Conservation (phyloP, 2,113 vertebrate species). For the Solenodon paradoxus region DNA sequence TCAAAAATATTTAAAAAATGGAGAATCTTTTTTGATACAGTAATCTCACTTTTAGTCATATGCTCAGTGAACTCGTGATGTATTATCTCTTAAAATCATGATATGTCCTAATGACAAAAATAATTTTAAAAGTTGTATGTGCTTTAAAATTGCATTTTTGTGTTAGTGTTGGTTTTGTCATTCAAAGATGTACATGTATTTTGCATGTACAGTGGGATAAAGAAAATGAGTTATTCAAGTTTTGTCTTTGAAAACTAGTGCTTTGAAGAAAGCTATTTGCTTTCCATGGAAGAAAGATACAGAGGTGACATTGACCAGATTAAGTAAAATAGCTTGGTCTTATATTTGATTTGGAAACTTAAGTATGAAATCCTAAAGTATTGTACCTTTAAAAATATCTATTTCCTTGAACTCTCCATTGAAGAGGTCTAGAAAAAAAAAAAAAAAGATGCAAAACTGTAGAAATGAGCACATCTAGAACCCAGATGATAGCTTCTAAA, state of each 20-base stretch:
- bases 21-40: too few relatives aligned
- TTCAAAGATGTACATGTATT: background rate
- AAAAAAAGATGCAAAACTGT: background rate
- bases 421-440: background rate
- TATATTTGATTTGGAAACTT: background rate
- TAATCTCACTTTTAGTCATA: too few relatives aligned
- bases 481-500: background rate
- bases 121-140: background rate
- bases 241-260: background rate
- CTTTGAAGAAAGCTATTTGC: too few relatives aligned
- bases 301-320: background rate
- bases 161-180: background rate
- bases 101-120: background rate
- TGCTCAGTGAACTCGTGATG: background rate
- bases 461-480: background rate
- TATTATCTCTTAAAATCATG: background rate
- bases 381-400: background rate
- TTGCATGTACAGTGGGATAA: background rate
- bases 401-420: background rate
- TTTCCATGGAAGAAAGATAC: background rate
- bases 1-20: too few relatives aligned
- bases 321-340: background rate
- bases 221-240: background rate
- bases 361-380: background rate
- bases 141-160: conserved; percentile 11